A percentile compares a stretch with the other conserved stretches of the same genome.
phyloP scores from a whole-genome alignment of 2,888 invertebrate species.

The Heliconius ismenius region DNA sequence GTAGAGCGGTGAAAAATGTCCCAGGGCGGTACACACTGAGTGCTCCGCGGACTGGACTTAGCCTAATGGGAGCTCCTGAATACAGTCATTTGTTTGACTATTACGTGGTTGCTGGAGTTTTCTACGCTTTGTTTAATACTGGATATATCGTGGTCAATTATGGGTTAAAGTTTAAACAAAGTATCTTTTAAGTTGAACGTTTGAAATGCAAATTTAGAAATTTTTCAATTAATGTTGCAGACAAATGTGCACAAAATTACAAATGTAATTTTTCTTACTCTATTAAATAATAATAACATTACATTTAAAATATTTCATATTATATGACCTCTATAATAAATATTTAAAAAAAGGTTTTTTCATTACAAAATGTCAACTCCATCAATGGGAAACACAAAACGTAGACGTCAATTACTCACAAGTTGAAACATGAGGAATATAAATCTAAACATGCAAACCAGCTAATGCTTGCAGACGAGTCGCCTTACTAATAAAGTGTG shows the following conservation, averaged over 20 bases:
- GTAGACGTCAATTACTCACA: conserved; percentile 28
- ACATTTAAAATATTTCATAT: neutral
- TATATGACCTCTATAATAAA: too few relatives aligned
- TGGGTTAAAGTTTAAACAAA: neutral
- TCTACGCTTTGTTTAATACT: conserved; percentile 23
- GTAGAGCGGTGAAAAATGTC: conserved; percentile 68
- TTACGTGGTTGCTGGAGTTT: conserved; percentile 24
- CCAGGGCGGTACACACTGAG: conserved; percentile 51
- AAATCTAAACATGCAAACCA: conserved; percentile 43
- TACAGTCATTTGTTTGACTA: conserved; percentile 33
- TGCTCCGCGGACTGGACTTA: conserved; percentile 38
- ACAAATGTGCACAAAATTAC: too few relatives aligned
- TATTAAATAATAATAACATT: too few relatives aligned
- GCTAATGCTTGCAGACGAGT: conserved; percentile 45
- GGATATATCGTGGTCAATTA: neutral
- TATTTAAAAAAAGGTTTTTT: neutral
- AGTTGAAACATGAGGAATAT: conserved; percentile 40
- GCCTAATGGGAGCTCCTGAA: conserved; percentile 36
- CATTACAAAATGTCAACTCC: neutral
- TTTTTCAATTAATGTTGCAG: neutral
- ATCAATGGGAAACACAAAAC: conserved; percentile 21
- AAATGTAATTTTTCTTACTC: too few relatives aligned
- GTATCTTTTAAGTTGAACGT: neutral
- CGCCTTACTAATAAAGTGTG: conserved; percentile 47
- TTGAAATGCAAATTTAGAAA: neutral